phyloP scores from a whole-genome alignment of 1,140 invertebrate species.

The Drosophila pachea region DNA sequence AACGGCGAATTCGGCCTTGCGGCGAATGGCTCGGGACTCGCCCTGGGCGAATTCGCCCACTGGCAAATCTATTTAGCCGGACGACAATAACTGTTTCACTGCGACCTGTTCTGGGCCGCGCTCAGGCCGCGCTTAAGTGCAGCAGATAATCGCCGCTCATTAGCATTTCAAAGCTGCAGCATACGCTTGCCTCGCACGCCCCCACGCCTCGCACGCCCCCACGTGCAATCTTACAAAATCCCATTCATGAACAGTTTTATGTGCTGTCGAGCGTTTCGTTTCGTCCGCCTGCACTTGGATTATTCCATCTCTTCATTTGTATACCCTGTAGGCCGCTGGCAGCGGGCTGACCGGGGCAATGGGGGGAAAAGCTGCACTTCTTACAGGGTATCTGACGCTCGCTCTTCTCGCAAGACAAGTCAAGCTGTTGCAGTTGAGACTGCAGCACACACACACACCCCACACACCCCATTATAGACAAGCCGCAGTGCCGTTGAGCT shows the following conservation, averaged over 20 bases:
- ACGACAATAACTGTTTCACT: too few species aligned
- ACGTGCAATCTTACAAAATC: conserved; percentile 26
- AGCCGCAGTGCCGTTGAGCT: not conserved
- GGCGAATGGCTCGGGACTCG: too few species aligned
- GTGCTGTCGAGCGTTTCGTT: conserved; percentile 14
- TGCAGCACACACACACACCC: not conserved
- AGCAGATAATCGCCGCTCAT: conserved; percentile 35
- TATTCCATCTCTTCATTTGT: not conserved
- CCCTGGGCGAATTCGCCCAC: too few species aligned
- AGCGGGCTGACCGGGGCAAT: too few species aligned
- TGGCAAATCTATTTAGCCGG: too few species aligned
- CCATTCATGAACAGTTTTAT: conserved; percentile 29
- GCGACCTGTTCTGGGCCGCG: not conserved
- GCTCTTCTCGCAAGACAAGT: too few species aligned
- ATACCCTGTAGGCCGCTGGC: not conserved
- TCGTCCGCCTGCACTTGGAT: not conserved
- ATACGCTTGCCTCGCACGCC: not conserved
- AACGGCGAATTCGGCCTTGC: too few species aligned
- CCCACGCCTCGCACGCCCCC: not conserved
- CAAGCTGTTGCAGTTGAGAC: too few species aligned
- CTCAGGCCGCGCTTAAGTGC: not conserved
- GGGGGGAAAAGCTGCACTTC: too few species aligned
- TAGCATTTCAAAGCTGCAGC: conserved; percentile 34
- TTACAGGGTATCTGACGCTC: too few species aligned
- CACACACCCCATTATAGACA: not conserved